These are phyloP conservation scores for Gouania willdenowi DNA, from an alignment of 2,797 vertebrate species.

Conservation along the genomic window DNA sequence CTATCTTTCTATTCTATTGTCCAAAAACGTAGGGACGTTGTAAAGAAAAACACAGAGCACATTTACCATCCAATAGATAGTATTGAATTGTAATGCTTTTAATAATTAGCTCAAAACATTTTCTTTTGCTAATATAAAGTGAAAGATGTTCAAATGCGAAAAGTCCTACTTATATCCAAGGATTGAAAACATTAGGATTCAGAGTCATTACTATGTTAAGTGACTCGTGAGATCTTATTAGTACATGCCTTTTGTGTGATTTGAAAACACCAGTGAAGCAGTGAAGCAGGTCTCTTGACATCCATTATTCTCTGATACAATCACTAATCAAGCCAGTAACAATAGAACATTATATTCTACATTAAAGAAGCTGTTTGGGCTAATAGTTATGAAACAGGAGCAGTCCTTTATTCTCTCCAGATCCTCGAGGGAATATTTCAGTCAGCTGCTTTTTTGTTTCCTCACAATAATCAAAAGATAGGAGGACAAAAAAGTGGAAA, in stretches of 20 bases:
- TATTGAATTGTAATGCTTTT: no score
- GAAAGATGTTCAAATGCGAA: no score
- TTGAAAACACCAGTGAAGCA: conserved; percentile 1
- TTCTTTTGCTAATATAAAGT: no score
- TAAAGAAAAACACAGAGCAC: no score
- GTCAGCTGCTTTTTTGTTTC: conserved; percentile 30
- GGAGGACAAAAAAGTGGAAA: conserved; percentile 15
- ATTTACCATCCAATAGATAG: no score
- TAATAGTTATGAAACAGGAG: conserved; percentile 1
- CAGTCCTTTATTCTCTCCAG: conserved; percentile 8
- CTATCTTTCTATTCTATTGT: no score
- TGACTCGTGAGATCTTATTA: conserved; percentile 5
- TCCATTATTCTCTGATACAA: conserved; percentile 24
- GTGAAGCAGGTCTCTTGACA: conserved; percentile 13
- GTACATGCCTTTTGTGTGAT: neutral
- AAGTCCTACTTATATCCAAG: no score
- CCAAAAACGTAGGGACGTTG: no score
- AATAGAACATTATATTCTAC: conserved; percentile 14
- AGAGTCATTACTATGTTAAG: neutral
- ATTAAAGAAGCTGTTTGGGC: conserved; percentile 7
- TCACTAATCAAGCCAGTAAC: conserved; percentile 37
- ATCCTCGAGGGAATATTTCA: conserved; percentile 16
- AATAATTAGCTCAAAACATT: no score
- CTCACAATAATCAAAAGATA: conserved; percentile 20
- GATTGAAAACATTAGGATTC: no score